These are phyloP conservation scores for Oxyteleia sp. DNA, from an alignment of 2,888 invertebrate genomes.

Conservation along the genomic window DNA sequence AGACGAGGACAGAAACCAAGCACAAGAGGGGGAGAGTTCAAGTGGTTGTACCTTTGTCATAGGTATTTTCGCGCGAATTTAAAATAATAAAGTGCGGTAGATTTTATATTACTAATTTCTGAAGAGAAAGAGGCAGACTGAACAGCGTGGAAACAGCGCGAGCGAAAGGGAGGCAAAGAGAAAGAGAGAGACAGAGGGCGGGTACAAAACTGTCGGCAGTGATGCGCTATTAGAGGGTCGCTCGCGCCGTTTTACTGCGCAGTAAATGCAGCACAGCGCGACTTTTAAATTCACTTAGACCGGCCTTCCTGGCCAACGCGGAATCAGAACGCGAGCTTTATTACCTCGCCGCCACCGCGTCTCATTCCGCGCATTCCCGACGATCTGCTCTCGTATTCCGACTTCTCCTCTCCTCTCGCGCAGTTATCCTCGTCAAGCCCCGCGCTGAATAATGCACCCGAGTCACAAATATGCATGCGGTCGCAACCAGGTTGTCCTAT, in stretches of 20 bases:
- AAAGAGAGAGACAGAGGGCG: conserved; percentile 1
- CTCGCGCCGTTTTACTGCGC: conserved; percentile 82
- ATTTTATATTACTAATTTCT: conserved; percentile 59
- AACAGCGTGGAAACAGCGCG: too few relatives aligned
- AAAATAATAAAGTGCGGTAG: conserved; percentile 36
- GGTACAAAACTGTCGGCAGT: conserved; percentile 76
- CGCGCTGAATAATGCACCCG: conserved; percentile 57
- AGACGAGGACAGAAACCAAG: too few relatives aligned
- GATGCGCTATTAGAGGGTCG: conserved; percentile 82
- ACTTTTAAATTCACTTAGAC: conserved; percentile 85
- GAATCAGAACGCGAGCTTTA: conserved; percentile 84
- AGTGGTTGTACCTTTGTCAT: conserved; percentile 46
- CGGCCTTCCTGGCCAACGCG: conserved; percentile 74
- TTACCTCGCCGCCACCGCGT: conserved; percentile 77
- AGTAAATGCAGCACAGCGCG: conserved; percentile 83
- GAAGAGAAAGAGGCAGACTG: conserved; percentile 8
- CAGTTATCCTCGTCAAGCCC: conserved; percentile 25
- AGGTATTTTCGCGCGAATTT: conserved; percentile 42
- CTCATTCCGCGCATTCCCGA: conserved; percentile 71
- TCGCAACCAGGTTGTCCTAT: conserved; percentile 38
- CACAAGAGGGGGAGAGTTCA: conserved; percentile 18
- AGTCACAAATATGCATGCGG: conserved; percentile 36
- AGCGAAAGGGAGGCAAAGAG: too few relatives aligned
- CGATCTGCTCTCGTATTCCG: conserved; percentile 29
- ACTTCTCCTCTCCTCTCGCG: conserved; percentile 20